phyloP scores from a whole-genome alignment of 2,113 vertebrate species.

The Dromaius novaehollandiae region DNA sequence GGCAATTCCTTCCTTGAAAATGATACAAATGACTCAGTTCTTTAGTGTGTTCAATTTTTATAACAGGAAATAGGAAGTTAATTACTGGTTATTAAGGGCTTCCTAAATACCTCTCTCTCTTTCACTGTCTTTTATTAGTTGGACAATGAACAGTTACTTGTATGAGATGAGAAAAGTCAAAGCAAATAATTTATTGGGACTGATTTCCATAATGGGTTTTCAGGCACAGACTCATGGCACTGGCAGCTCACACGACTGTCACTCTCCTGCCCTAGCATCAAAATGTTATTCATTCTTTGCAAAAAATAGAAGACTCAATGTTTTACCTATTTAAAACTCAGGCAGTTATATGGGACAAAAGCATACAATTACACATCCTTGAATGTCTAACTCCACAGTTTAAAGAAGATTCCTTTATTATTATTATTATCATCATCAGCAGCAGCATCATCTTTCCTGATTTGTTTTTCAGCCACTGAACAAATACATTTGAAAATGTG shows the following conservation, averaged over 20 bases:
- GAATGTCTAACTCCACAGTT: not conserved
- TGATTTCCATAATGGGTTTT: conserved; percentile 71
- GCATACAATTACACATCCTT: not conserved
- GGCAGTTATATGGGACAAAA: not conserved
- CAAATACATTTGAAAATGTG: not conserved
- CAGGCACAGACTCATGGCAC: conserved; percentile 61
- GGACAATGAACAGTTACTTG: conserved; percentile 77
- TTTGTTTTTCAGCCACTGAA: not conserved
- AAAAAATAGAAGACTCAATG: not conserved
- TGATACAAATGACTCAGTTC: conserved; percentile 58
- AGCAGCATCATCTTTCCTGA: not conserved
- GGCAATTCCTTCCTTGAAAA: conserved; percentile 64
- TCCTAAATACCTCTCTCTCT: conserved; percentile 62
- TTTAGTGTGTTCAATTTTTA: conserved; percentile 75
- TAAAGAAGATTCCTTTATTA: not conserved
- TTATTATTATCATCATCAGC: not conserved
- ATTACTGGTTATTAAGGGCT: conserved; percentile 79
- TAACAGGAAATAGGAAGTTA: conserved; percentile 82
- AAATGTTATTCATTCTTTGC: conserved; percentile 39
- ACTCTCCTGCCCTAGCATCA: conserved; percentile 33
- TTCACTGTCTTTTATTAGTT: conserved; percentile 27
- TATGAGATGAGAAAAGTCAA: conserved; percentile 72
- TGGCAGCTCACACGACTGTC: conserved; percentile 45
- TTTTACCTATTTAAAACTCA: conserved; percentile 16
- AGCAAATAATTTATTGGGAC: conserved; percentile 80